Evolutionary conservation across 1,140 invertebrate species (phyloP).

Genomic region (Drosophila santomea): DNA sequence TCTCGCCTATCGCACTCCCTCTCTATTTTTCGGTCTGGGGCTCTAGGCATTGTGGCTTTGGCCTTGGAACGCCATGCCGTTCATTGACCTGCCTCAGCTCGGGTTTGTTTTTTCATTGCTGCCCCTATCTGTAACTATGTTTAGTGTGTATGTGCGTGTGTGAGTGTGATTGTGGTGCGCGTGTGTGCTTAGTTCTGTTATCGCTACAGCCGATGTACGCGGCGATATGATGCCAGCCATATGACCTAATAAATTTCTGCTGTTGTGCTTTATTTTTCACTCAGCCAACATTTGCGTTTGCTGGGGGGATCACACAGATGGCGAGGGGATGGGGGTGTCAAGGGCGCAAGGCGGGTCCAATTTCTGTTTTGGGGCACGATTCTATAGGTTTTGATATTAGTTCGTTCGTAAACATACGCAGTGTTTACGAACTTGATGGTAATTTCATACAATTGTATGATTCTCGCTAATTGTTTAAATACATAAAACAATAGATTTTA

Average conservation of each 20-base stretch:
- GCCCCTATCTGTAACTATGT: constrained; percentile 50
- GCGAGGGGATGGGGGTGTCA: background rate
- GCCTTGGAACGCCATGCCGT: constrained; percentile 78
- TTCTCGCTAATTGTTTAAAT: no score
- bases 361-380: constrained; percentile 5
- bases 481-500: background rate
- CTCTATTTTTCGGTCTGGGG: constrained; percentile 22
- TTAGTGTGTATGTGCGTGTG: constrained; percentile 6
- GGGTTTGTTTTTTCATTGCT: constrained; percentile 61
- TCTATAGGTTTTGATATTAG: background rate
- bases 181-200: constrained; percentile 75
- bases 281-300: constrained; percentile 28
- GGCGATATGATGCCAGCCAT: constrained; percentile 72
- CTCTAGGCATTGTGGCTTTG: constrained; percentile 74
- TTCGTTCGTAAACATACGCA: background rate
- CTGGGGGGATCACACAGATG: background rate
- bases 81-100: constrained; percentile 71
- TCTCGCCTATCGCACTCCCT: constrained; percentile 20
- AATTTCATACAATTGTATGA: no score
- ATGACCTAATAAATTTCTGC: constrained; percentile 74
- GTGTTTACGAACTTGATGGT: no score
- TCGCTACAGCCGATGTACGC: constrained; percentile 68
- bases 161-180: constrained; percentile 36
- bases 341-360: background rate
- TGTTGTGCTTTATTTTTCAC: constrained; percentile 52